A percentile compares a stretch with the other conserved stretches of the same genome.
Evolutionary conservation across 2,888 invertebrate species (phyloP).

Genomic region (Limnephilus auricula): DNA sequence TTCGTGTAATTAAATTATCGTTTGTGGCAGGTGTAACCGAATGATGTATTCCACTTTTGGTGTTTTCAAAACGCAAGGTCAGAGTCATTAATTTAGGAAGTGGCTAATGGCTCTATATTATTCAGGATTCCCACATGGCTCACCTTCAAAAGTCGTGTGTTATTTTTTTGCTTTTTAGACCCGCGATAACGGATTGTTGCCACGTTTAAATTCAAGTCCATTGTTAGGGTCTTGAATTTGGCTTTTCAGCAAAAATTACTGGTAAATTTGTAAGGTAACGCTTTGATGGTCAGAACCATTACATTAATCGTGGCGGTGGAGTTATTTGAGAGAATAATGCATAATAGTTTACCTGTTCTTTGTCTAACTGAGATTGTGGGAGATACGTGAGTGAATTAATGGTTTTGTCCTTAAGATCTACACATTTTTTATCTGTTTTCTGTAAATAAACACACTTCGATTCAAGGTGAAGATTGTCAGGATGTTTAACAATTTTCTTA

Average conservation of each 20-base stretch:
- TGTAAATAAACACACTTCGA: background rate
- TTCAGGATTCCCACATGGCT: slow-evolving; percentile 49
- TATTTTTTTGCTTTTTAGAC: slow-evolving; percentile 18
- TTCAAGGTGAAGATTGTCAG: background rate
- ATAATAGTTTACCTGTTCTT: background rate
- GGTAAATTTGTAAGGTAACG: background rate
- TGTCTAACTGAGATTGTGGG: background rate
- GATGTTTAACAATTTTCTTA: background rate
- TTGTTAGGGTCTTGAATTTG: slow-evolving; percentile 20
- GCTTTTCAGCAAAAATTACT: background rate
- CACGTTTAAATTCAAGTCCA: slow-evolving; percentile 21
- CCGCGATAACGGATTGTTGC: slow-evolving; percentile 43
- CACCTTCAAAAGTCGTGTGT: slow-evolving; percentile 50
- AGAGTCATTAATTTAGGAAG: slow-evolving; percentile 59
- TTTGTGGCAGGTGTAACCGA: background rate
- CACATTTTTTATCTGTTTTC: background rate
- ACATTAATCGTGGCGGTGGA: background rate
- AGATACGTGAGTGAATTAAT: background rate
- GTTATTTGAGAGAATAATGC: background rate
- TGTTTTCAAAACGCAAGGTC: slow-evolving; percentile 51
- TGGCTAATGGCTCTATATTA: slow-evolving; percentile 40
- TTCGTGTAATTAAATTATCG: background rate
- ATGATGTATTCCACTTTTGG: slow-evolving; percentile 21
- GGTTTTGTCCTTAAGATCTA: background rate
- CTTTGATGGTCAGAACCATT: slow-evolving; percentile 19